phyloP scores from a whole-genome alignment of 1,140 invertebrate genomes.

The Chelonus insularis region DNA sequence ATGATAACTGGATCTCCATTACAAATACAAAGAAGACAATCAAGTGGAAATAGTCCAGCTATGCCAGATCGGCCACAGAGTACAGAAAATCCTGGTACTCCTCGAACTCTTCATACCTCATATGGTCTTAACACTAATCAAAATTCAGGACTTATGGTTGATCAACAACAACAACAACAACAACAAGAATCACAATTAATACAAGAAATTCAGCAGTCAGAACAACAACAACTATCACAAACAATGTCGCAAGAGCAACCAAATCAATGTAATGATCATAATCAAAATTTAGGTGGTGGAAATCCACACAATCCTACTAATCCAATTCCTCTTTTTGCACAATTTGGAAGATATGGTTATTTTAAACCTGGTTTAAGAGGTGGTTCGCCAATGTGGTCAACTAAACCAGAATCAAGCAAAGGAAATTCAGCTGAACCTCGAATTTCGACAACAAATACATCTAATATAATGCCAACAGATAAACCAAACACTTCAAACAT shows the following conservation, averaged over 20 bases:
- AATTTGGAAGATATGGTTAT: slow-evolving; percentile 62
- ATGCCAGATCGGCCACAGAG: slow-evolving; percentile 64
- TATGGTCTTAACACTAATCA: slow-evolving; percentile 42
- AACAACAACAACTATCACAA: slow-evolving; percentile 44
- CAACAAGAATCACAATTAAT: slow-evolving; percentile 45
- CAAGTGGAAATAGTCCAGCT: slow-evolving; percentile 62
- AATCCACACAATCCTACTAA: slow-evolving; percentile 61
- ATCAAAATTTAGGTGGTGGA: slow-evolving; percentile 52
- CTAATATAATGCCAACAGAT: slow-evolving; percentile 31
- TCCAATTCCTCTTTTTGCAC: slow-evolving; percentile 58
- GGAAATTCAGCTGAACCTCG: slow-evolving; percentile 55
- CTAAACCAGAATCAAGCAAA: slow-evolving; percentile 54
- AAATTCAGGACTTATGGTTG: slow-evolving; percentile 43
- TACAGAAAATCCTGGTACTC: slow-evolving; percentile 64
- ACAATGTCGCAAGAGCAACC: slow-evolving; percentile 37
- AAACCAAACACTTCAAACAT: slow-evolving; percentile 60
- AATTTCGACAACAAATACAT: slow-evolving; percentile 26
- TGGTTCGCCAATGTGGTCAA: slow-evolving; percentile 73
- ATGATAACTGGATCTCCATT: slow-evolving; percentile 62
- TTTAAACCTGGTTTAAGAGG: slow-evolving; percentile 70
- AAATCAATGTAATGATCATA: slow-evolving; percentile 43
- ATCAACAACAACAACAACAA: slow-evolving; percentile 45
- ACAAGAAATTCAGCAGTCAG: slow-evolving; percentile 44
- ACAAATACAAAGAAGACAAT: slow-evolving; percentile 61
- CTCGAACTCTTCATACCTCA: slow-evolving; percentile 55